Conservation (phyloP, 2,113 vertebrate species). For the Lepus americanus region DNA sequence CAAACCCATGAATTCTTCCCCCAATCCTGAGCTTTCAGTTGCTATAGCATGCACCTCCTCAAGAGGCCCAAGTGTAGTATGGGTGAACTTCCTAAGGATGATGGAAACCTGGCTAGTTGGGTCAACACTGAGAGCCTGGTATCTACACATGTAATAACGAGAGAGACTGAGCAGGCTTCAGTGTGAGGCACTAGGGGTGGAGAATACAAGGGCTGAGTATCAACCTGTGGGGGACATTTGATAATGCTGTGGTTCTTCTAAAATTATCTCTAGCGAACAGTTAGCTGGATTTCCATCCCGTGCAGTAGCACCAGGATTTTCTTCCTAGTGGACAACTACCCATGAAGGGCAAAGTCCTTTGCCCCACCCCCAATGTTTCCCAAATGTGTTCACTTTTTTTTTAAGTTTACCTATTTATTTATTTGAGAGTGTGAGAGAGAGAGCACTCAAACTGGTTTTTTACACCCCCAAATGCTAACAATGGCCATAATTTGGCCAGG, state of each 20-base stretch:
- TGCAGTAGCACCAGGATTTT: not conserved
- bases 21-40: not conserved
- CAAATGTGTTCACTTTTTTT: not conserved
- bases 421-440: no score
- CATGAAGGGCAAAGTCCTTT: not conserved
- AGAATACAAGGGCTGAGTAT: not conserved
- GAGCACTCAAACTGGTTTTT: no score
- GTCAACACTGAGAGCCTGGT: not conserved
- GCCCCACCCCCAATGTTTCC: no score
- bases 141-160: not conserved
- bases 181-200: not conserved
- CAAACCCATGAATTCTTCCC: not conserved
- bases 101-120: not conserved
- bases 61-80: accelerated
- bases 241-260: not conserved
- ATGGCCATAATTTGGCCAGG: no score
- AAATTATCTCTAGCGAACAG: not conserved
- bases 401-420: no score
- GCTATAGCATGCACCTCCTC: not conserved
- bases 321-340: no score
- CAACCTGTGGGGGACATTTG: not conserved
- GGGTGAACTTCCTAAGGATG: not conserved
- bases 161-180: not conserved
- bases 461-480: no score
- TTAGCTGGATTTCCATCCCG: not conserved